These are phyloP conservation scores for Germaria angustata DNA, from an alignment of 2,888 invertebrate genomes.

Conservation along the genomic window DNA sequence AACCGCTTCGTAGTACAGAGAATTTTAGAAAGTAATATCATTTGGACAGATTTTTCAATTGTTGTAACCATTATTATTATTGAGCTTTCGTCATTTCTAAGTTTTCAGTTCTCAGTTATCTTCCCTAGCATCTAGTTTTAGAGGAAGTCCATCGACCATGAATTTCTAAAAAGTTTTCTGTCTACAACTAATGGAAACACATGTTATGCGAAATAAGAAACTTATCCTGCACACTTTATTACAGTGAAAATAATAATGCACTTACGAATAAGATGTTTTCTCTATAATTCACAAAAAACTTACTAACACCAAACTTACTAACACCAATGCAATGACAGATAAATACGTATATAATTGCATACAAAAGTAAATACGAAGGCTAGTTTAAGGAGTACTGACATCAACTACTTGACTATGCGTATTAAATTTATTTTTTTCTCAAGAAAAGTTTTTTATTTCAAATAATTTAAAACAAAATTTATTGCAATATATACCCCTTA, in stretches of 20 bases:
- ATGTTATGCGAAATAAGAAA: slow-evolving; percentile 18
- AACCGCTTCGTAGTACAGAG: too few species aligned
- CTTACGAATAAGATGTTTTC: too few species aligned
- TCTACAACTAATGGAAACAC: slow-evolving; percentile 14
- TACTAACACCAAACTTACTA: slow-evolving; percentile 21
- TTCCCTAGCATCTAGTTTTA: background rate
- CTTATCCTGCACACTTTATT: slow-evolving; percentile 17
- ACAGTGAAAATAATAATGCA: slow-evolving; percentile 20
- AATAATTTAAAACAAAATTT: too few species aligned
- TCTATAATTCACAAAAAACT: too few species aligned
- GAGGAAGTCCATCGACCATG: background rate
- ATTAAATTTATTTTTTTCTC: too few species aligned
- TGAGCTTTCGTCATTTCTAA: background rate
- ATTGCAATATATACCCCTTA: too few species aligned
- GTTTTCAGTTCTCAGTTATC: background rate
- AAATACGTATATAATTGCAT: background rate
- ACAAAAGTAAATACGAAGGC: background rate
- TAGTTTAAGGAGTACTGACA: background rate
- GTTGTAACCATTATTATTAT: too few species aligned
- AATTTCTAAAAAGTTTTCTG: background rate
- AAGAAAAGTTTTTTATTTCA: too few species aligned
- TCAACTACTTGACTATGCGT: background rate
- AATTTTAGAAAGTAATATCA: too few species aligned
- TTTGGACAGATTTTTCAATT: too few species aligned
- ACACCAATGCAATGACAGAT: slow-evolving; percentile 1